Percentiles rank a stretch among this genome's conserved stretches.
Conservation (phyloP, 1,140 invertebrate genomes). For the Listronotus oregonensis region DNA sequence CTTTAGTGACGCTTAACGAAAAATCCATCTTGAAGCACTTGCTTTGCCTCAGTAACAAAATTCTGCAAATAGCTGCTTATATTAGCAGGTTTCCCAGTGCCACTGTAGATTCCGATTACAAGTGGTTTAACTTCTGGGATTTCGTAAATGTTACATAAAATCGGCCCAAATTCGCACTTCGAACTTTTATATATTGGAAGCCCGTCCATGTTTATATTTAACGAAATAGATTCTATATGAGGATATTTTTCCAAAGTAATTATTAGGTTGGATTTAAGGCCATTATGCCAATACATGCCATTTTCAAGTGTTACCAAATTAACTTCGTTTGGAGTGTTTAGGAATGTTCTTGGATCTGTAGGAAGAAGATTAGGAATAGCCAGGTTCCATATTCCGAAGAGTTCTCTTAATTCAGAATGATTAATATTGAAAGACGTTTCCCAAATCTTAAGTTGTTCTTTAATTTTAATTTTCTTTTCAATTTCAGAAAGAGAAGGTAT, state of each 20-base stretch:
- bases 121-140: not conserved
- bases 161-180: constrained; percentile 45
- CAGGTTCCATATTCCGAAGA: constrained; percentile 22
- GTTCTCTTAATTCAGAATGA: constrained; percentile 1
- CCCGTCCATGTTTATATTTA: no score
- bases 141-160: constrained; percentile 42
- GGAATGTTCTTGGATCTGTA: constrained; percentile 30
- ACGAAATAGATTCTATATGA: no score
- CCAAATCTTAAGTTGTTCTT: no score
- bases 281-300: constrained; percentile 27
- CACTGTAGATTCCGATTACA: constrained; percentile 36
- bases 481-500: no score
- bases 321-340: constrained; percentile 17
- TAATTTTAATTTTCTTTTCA: no score
- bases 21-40: constrained; percentile 15
- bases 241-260: no score
- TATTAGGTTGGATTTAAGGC: no score
- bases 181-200: constrained; percentile 43
- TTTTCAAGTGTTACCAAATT: constrained; percentile 21
- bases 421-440: no score
- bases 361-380: constrained; percentile 22
- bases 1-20: constrained; percentile 3
- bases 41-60: constrained; percentile 34
- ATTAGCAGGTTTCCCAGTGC: constrained; percentile 34
- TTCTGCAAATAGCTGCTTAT: constrained; percentile 14